Conservation (phyloP, 1,140 invertebrate species). For the Sarcophaga peregrina region DNA sequence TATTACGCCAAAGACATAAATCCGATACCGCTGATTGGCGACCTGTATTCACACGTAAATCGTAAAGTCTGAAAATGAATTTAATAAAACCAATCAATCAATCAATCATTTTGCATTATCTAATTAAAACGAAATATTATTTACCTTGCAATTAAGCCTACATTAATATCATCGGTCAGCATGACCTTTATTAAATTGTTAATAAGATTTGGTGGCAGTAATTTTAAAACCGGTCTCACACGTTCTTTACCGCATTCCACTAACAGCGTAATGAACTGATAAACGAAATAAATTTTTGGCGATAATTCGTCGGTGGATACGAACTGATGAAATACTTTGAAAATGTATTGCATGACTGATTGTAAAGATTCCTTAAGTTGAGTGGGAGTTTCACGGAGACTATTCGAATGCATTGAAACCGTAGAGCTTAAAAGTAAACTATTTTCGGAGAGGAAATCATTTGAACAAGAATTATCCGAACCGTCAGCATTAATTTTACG, state of each 20-base stretch:
- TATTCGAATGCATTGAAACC: slow-evolving; percentile 21
- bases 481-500: slow-evolving; percentile 73
- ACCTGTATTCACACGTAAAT: slow-evolving; percentile 77
- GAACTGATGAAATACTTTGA: slow-evolving; percentile 78
- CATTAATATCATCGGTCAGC: slow-evolving; percentile 61
- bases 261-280: slow-evolving; percentile 83
- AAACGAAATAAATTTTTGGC: slow-evolving; percentile 87
- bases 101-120: background rate
- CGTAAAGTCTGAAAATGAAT: slow-evolving; percentile 76
- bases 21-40: slow-evolving; percentile 84
- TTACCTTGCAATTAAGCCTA: slow-evolving; percentile 57
- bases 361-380: slow-evolving; percentile 74
- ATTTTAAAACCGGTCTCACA: slow-evolving; percentile 79
- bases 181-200: slow-evolving; percentile 81
- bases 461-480: slow-evolving; percentile 70
- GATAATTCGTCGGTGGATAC: slow-evolving; percentile 82
- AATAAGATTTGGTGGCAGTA: slow-evolving; percentile 81
- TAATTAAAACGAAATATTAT: background rate
- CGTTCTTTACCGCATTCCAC: slow-evolving; percentile 84
- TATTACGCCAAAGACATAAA: slow-evolving; percentile 82
- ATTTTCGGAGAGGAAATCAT: slow-evolving; percentile 69
- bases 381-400: background rate
- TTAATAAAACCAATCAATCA: background rate
- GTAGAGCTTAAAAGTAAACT: slow-evolving; percentile 31
- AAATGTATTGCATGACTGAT: slow-evolving; percentile 73